Evolutionary conservation across 2,113 vertebrate genomes (phyloP).

Genomic region (Gopherus flavomarginatus): DNA sequence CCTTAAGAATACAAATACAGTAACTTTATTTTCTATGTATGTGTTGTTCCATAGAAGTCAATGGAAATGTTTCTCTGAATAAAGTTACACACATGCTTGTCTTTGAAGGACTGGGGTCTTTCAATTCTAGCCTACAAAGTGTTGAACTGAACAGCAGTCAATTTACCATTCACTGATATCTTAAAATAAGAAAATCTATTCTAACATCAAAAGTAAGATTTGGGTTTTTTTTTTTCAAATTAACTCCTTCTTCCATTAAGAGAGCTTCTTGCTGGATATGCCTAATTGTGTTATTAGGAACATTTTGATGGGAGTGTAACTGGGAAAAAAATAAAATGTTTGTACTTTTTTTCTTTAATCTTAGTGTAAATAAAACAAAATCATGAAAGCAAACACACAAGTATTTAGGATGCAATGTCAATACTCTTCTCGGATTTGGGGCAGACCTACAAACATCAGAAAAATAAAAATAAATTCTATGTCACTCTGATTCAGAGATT

Average conservation of each 20-base stretch:
- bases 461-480: background rate
- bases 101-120: background rate
- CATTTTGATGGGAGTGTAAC: background rate
- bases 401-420: background rate
- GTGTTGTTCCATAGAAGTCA: background rate
- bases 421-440: background rate
- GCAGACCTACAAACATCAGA: background rate
- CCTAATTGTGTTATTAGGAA: constrained; percentile 10
- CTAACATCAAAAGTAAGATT: background rate
- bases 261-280: background rate
- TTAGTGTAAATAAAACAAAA: background rate
- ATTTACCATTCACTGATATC: background rate
- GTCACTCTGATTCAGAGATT: background rate
- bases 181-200: background rate
- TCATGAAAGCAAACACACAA: background rate
- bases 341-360: background rate
- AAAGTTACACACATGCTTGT: background rate
- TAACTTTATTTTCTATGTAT: background rate
- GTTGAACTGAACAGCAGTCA: background rate
- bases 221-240: too few species aligned
- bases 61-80: background rate
- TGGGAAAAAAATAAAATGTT: too few species aligned
- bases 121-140: background rate
- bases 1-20: background rate
- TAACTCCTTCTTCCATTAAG: background rate